Evolutionary conservation across 2,113 vertebrate species (phyloP).

Genomic region (Pangasianodon gigas): DNA sequence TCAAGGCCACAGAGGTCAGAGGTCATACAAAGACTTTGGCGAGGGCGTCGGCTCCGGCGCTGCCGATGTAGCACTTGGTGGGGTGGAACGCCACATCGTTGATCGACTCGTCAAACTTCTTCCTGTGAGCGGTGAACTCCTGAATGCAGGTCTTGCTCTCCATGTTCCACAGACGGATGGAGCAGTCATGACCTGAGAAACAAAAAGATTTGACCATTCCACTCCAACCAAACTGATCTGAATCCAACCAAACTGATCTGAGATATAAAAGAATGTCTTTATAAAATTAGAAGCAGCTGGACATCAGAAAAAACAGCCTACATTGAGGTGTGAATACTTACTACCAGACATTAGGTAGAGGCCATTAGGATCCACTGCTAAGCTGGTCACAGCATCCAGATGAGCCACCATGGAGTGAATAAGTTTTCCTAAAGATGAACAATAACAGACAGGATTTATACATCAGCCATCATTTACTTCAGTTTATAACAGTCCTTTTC

Average conservation of each 20-base stretch:
- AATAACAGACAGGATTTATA: constrained; percentile 29
- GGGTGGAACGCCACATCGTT: constrained; percentile 98
- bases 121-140: constrained; percentile 98
- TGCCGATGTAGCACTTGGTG: constrained; percentile 97
- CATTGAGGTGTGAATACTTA: constrained; percentile 75
- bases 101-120: constrained; percentile 97
- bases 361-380: constrained; percentile 97
- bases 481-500: not conserved
- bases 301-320: not conserved
- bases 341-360: constrained; percentile 99
- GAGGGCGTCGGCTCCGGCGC: constrained; percentile 95
- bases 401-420: constrained; percentile 99
- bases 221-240: not conserved
- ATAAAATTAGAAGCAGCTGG: not conserved
- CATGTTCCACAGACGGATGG: constrained; percentile 97
- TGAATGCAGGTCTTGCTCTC: constrained; percentile 99
- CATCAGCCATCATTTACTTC: not conserved
- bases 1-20: constrained; percentile 63
- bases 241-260: not conserved
- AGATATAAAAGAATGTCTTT: not conserved
- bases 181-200: constrained; percentile 93
- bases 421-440: constrained; percentile 81
- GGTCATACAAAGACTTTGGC: constrained; percentile 99
- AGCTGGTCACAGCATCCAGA: constrained; percentile 95
- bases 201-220: not conserved